Percentiles rank a stretch among this genome's conserved stretches.
Evolutionary conservation across 2,888 invertebrate species (phyloP).

Genomic region (Tenthredo livida): DNA sequence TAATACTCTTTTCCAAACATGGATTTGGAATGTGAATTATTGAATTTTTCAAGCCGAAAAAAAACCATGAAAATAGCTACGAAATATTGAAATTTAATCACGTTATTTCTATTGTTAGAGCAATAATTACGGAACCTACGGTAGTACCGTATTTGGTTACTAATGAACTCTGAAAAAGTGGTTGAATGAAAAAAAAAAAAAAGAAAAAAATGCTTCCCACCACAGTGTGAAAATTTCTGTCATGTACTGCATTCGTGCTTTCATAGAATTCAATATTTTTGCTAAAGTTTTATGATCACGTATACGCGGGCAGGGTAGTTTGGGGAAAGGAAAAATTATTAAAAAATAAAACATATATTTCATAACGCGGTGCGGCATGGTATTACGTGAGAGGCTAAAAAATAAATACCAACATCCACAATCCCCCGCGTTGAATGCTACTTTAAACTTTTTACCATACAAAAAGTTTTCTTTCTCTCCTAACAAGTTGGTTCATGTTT

Average conservation of each 20-base stretch:
- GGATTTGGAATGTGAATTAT: too few species aligned
- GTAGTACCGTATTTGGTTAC: neutral
- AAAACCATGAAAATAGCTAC: neutral
- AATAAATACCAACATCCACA: slow-evolving; percentile 34
- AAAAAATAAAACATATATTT: slow-evolving; percentile 4
- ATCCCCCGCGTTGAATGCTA: slow-evolving; percentile 31
- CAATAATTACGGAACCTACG: neutral
- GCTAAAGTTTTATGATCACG: slow-evolving; percentile 20
- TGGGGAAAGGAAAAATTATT: slow-evolving; percentile 4
- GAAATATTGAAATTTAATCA: neutral
- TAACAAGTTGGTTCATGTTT: slow-evolving; percentile 37
- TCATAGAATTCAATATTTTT: slow-evolving; percentile 25
- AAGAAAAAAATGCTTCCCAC: neutral
- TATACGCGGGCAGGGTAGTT: slow-evolving; percentile 5
- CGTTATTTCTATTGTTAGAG: neutral
- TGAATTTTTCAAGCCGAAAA: neutral
- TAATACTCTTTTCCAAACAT: too few species aligned
- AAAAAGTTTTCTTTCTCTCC: neutral
- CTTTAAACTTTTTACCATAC: slow-evolving; percentile 36
- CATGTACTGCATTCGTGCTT: neutral
- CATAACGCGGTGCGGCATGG: neutral
- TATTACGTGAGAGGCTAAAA: slow-evolving; percentile 39
- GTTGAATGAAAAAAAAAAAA: neutral
- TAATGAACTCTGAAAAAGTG: neutral
- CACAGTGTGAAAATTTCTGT: neutral